Base-by-base conservation (phyloP, 2,888 invertebrate genomes). In the Drosophila cracens region DNA sequence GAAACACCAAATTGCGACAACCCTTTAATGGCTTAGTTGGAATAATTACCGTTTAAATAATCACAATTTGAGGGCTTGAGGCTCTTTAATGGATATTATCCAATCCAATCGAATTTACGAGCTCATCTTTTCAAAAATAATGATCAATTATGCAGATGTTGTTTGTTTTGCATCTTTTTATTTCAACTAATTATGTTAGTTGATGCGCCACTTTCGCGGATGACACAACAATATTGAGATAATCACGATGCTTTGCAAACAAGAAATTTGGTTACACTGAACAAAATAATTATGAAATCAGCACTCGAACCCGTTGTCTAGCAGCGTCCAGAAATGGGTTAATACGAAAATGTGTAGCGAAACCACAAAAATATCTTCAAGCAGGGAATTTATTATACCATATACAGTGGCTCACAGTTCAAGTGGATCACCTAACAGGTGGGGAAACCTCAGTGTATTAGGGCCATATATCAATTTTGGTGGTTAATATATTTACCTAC, bases 331-430 rank as follows among this genome's bases (percentile, higher is more conserved):
- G 46, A 46, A 46, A 25, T 46, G 46, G 46, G 46, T 25, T 46
- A 25, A 46, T 25, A 16, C 16, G 16, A 36, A 25, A 25, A 46
- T 25, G 16, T 36, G 25, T n/a, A 38, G 7, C 27, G 54, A 54
- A 54, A 27, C n/a, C 29, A 38, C 29, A 29, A 56, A 57, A 40
- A 40, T n/a, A 27, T 38, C n/a, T 5, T 36, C 56, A 38, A 29
- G 8, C 38, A 16, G 38, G 36, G 18, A 27, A 36, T 54, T 54
- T 29, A 8, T 21, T 46, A 16, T 29, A 6, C 21, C 31, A 31
- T 10, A 31, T 34, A 13, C 25, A 25, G 25, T 25, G 25, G 25
- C 25, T 25, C 25, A 25, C 25, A 25, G 25, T 25, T 25, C 25
- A 25, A 25, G 25, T 25, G 25, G 25, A 25, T 2, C 25, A 25